Evolutionary conservation across 2,888 invertebrate genomes (phyloP).

Genomic region (Chironomus riparius): DNA sequence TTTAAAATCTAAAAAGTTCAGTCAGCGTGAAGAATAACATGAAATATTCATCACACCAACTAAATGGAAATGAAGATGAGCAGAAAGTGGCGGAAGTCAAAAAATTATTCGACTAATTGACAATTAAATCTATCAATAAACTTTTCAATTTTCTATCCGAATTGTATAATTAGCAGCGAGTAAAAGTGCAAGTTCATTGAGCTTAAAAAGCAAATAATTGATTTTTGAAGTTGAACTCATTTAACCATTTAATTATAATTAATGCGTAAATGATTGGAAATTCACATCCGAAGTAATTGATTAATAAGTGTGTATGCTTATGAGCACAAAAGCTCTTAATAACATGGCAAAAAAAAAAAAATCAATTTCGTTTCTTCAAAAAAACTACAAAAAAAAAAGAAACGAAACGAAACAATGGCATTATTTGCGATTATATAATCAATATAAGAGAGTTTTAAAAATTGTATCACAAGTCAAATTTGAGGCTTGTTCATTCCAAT

Average conservation of each 20-base stretch:
- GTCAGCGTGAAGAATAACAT: neutral
- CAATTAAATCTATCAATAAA: too few species aligned
- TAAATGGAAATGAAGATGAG: neutral
- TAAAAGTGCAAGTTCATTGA: too few species aligned
- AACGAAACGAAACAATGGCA: neutral
- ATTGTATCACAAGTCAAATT: conserved; percentile 5
- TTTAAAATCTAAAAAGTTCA: neutral
- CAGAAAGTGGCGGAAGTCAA: neutral
- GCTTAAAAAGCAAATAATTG: too few species aligned
- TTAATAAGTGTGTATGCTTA: too few species aligned
- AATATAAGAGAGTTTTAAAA: neutral
- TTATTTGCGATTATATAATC: neutral
- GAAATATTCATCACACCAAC: neutral
- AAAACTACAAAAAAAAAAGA: too few species aligned
- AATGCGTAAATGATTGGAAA: neutral
- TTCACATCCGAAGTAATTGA: too few species aligned
- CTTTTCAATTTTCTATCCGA: too few species aligned
- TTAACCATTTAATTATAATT: too few species aligned
- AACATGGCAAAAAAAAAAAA: neutral
- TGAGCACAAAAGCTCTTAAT: too few species aligned
- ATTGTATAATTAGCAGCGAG: too few species aligned
- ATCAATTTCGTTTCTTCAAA: neutral
- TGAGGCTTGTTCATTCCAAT: neutral
- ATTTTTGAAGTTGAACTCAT: too few species aligned
- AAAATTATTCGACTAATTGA: neutral